Base-by-base conservation (phyloP, 1,140 invertebrate genomes). In the Andricus grossulariae region DNA sequence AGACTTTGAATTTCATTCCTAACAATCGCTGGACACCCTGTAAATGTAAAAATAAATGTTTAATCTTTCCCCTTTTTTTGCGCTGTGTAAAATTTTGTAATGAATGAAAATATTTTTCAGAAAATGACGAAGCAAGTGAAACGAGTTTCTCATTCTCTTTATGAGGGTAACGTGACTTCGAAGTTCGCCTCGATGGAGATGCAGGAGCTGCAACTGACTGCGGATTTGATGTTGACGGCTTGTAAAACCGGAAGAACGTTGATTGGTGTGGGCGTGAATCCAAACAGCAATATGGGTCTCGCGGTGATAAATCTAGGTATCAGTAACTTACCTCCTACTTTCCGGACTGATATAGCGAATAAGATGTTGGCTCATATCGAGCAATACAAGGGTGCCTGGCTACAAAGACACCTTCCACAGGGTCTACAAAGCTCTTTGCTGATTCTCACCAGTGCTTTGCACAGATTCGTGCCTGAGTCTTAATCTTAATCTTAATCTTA, bases 291-390 rank as follows among this genome's bases (percentile, higher is more conserved):
- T 80, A 93, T 93, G 92, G 94, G 94, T 0, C 87, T 94, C 13
- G 91, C 93, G 54, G 93, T 94, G 8, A 93, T 94, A 39, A 95
- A 95, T 87, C 87, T 94, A 72, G 94, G 94, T 45, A 91, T 94
- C 1, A 92, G 90, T 75, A 94, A 94, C 89, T 86, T 94, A 6
- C 92, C 93, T 50, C 92, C 93, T 13, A 94, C 93, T 19, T 92
- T 93, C 52, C 91, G 93, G 76, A 95, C 94, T 16, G 94, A 95
- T 80, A 90, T 94, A 80, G 94, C 94, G n/a, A 95, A 95, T 85
- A 94, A 93, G 86, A 90, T 94, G 86, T 82, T 94, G n/a, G 91
- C 92, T 54, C 89, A 93, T 50, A 93, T 92, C 57, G 93, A 94
- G 82, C 92, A 93, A 74, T 94, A 93, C 80, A 92, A 93, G 81